These are phyloP conservation scores for Helicolenus hilgendorfi DNA, from an alignment of 2,797 vertebrate genomes.

Conservation along the genomic window DNA sequence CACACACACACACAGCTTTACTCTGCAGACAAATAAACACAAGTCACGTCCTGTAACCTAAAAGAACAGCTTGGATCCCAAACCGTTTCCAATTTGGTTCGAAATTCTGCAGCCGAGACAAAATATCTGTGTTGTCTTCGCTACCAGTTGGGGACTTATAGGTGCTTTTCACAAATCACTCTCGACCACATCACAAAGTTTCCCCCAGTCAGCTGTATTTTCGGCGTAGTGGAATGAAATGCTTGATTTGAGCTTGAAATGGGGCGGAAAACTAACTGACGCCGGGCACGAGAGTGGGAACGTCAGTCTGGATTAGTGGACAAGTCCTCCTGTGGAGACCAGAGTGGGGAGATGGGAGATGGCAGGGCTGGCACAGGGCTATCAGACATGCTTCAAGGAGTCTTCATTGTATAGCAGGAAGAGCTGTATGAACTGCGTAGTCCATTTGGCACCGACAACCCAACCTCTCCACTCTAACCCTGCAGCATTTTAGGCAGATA, in stretches of 20 bases:
- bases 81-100: slow-evolving; percentile 2
- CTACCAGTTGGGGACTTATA: not conserved
- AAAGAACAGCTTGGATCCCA: slow-evolving; percentile 10
- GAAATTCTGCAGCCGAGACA: slow-evolving; percentile 9
- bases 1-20: not conserved
- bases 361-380: slow-evolving; percentile 50
- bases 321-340: slow-evolving; percentile 15
- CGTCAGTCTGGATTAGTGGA: slow-evolving; percentile 59
- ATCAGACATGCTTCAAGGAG: slow-evolving; percentile 49
- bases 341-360: slow-evolving; percentile 51
- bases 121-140: not conserved
- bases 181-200: slow-evolving; percentile 45
- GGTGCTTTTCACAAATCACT: slow-evolving; percentile 39
- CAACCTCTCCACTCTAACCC: not conserved
- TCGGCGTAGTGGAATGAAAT: slow-evolving; percentile 45
- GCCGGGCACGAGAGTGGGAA: slow-evolving; percentile 45
- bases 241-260: slow-evolving; percentile 81
- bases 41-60: not conserved
- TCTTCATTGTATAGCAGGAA: not conserved
- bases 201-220: slow-evolving; percentile 42
- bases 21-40: not conserved
- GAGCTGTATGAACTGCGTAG: not conserved
- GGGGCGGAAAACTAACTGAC: slow-evolving; percentile 79
- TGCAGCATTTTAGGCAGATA: too few species aligned
- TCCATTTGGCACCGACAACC: not conserved